These are phyloP conservation scores for Lysiphlebus fabarum DNA, from an alignment of 1,140 invertebrate species.

Conservation along the genomic window DNA sequence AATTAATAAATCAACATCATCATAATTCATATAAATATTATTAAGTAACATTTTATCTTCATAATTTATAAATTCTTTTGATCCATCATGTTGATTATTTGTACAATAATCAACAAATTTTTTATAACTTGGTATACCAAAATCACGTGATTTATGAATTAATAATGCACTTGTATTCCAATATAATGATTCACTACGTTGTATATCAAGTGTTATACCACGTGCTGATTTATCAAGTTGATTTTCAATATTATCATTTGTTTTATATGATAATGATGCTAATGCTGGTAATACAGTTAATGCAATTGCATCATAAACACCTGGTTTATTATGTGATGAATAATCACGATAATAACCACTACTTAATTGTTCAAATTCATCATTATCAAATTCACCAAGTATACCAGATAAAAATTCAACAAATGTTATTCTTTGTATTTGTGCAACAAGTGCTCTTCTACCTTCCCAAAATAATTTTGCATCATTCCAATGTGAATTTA, in stretches of 20 bases:
- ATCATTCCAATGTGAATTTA: conserved; percentile 86
- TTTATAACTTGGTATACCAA: conserved; percentile 85
- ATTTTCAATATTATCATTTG: conserved; percentile 34
- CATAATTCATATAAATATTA: conserved; percentile 66
- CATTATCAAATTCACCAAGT: conserved; percentile 67
- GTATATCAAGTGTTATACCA: conserved; percentile 43
- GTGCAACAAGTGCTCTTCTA: conserved; percentile 69
- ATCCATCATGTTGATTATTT: conserved; percentile 58
- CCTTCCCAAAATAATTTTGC: conserved; percentile 76
- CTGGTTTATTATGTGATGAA: conserved; percentile 75
- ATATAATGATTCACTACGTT: conserved; percentile 29
- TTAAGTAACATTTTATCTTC: conserved; percentile 60
- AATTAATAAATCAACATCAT: conserved; percentile 83
- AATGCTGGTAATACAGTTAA: conserved; percentile 73
- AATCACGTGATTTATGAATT: conserved; percentile 77
- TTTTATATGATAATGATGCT: conserved; percentile 63
- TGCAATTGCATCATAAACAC: conserved; percentile 72
- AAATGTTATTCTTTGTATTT: conserved; percentile 83
- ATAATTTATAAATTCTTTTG: conserved; percentile 60
- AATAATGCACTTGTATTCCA: conserved; percentile 58
- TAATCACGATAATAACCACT: conserved; percentile 74
- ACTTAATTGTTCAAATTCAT: conserved; percentile 63
- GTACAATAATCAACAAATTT: conserved; percentile 72
- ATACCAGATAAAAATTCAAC: conserved; percentile 81
- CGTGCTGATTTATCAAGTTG: conserved; percentile 33